phyloP scores from a whole-genome alignment of 2,888 invertebrate genomes.

The Lypha dubia region DNA sequence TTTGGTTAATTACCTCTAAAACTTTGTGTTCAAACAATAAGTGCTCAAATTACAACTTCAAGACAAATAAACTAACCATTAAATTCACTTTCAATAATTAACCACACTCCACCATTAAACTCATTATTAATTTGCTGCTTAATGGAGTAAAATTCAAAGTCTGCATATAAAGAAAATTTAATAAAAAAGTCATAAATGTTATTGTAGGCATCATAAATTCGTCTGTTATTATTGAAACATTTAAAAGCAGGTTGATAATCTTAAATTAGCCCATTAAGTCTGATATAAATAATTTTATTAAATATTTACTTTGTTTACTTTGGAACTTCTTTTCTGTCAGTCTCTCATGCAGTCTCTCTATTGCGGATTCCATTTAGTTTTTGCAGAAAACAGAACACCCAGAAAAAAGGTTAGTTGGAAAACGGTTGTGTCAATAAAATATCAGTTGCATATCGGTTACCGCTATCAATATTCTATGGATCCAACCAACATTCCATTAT shows the following conservation, averaged over 20 bases:
- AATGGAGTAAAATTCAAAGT: constrained; percentile 15
- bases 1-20: not conserved
- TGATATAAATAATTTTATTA: too few species aligned
- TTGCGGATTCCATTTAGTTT: too few species aligned
- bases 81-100: constrained; percentile 37
- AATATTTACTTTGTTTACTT: too few species aligned
- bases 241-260: not conserved
- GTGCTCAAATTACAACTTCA: constrained; percentile 54
- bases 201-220: constrained; percentile 58
- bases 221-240: constrained; percentile 20
- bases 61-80: constrained; percentile 56
- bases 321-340: too few species aligned
- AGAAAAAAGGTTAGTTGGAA: too few species aligned
- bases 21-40: constrained; percentile 36
- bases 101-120: not conserved
- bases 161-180: not conserved
- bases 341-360: too few species aligned
- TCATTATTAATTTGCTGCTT: constrained; percentile 7
- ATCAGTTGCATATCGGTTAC: too few species aligned
- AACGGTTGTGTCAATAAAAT: too few species aligned
- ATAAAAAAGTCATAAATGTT: constrained; percentile 57
- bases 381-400: too few species aligned
- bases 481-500: too few species aligned
- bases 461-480: too few species aligned
- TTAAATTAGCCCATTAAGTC: constrained; percentile 12